phyloP scores from a whole-genome alignment of 2,888 invertebrate genomes.

The Eugnorisma glareosa region DNA sequence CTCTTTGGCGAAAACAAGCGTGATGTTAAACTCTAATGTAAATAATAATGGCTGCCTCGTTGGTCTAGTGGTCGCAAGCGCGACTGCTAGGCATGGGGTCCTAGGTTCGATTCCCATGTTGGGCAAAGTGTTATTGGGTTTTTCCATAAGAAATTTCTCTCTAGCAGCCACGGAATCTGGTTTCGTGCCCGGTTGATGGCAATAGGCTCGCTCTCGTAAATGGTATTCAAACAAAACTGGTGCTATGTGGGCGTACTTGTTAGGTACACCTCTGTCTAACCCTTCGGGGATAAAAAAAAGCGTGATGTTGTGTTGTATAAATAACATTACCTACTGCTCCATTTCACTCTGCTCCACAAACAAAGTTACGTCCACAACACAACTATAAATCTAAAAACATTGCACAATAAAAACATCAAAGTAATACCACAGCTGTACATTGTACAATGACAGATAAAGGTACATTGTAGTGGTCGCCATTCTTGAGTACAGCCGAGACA shows the following conservation, averaged over 20 bases:
- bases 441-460: slow-evolving; percentile 53
- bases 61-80: neutral
- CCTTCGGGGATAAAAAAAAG: no score
- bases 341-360: neutral
- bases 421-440: slow-evolving; percentile 37
- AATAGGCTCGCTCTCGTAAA: neutral
- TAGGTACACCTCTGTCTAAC: no score
- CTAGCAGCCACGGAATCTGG: neutral
- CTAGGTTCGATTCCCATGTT: neutral
- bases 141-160: neutral
- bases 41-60: no score
- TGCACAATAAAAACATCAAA: slow-evolving; percentile 59
- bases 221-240: neutral
- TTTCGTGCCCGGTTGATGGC: neutral
- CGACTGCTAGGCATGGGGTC: neutral
- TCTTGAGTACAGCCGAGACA: slow-evolving; percentile 56
- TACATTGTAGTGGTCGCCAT: slow-evolving; percentile 48
- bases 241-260: no score
- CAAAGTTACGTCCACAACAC: slow-evolving; percentile 11
- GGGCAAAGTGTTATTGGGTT: neutral
- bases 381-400: slow-evolving; percentile 31
- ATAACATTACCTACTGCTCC: neutral
- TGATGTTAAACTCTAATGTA: neutral
- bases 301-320: neutral
- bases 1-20: neutral